phyloP scores from a whole-genome alignment of 2,888 invertebrate genomes.

The Hydropsyche betteni region DNA sequence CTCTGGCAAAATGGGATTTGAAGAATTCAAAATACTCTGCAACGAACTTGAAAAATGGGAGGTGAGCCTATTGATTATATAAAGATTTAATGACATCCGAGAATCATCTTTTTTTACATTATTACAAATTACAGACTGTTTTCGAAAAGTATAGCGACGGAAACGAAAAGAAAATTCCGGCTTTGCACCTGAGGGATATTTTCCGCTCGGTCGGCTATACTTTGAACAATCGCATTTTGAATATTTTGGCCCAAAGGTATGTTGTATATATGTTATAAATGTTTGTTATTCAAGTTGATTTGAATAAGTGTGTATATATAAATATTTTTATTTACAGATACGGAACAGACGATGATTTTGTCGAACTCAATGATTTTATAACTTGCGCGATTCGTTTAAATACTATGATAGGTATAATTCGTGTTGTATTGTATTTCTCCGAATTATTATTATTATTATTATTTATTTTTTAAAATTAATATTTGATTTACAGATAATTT shows the following conservation, averaged over 20 bases:
- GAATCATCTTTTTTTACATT: not conserved
- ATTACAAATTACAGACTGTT: constrained; percentile 73
- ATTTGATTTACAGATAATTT: constrained; percentile 77
- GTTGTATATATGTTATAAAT: no score
- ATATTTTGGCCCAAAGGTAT: constrained; percentile 84
- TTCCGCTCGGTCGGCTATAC: constrained; percentile 89
- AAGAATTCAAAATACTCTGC: constrained; percentile 89
- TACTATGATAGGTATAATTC: constrained; percentile 84
- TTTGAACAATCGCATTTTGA: constrained; percentile 88
- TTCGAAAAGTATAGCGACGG: constrained; percentile 87
- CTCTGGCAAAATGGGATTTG: constrained; percentile 90
- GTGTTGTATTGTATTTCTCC: not conserved
- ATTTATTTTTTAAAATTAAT: not conserved
- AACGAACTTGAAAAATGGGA: constrained; percentile 87
- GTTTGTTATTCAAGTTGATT: constrained; percentile 7
- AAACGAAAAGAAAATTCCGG: constrained; percentile 80
- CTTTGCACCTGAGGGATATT: constrained; percentile 85
- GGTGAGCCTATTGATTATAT: constrained; percentile 62
- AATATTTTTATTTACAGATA: constrained; percentile 63
- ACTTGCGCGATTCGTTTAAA: constrained; percentile 93
- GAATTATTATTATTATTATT: not conserved
- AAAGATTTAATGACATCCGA: no score
- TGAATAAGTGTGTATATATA: not conserved
- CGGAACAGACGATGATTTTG: constrained; percentile 82
- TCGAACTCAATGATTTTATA: constrained; percentile 94